Conservation (phyloP, 1,140 invertebrate species). For the Scaptomyza montana region DNA sequence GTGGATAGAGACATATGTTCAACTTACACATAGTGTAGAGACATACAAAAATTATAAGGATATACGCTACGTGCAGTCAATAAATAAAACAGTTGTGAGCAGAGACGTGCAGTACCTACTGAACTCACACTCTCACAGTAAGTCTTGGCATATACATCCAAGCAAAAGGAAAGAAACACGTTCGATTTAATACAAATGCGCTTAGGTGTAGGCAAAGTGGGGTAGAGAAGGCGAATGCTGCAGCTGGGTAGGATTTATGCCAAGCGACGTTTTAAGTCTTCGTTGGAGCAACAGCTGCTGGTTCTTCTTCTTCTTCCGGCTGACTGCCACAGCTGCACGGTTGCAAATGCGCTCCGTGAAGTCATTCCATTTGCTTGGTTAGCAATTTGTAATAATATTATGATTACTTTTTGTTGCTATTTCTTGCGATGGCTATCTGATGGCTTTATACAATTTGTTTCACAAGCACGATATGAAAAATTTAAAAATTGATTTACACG, state of each 20-base stretch:
- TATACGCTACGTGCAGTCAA: conserved; percentile 78
- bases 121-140: conserved; percentile 19
- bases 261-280: too few relatives aligned
- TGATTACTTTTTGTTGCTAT: neutral
- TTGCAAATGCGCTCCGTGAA: conserved; percentile 65
- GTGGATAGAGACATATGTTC: conserved; percentile 55
- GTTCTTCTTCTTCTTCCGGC: conserved; percentile 13
- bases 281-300: conserved; percentile 71
- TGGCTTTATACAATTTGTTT: too few relatives aligned
- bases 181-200: conserved; percentile 80
- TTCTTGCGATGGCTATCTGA: neutral
- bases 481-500: too few relatives aligned
- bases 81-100: conserved; percentile 78
- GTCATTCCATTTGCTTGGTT: conserved; percentile 60
- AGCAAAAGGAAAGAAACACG: too few relatives aligned
- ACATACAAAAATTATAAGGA: conserved; percentile 77
- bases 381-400: conserved; percentile 54
- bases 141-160: conserved; percentile 35
- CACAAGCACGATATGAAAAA: too few relatives aligned
- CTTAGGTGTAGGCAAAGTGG: conserved; percentile 37
- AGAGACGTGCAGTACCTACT: too few relatives aligned
- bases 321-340: conserved; percentile 65
- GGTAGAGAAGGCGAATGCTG: neutral
- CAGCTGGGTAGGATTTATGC: too few relatives aligned
- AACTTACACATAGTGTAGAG: conserved; percentile 29